Evolutionary conservation across 2,888 invertebrate genomes (phyloP).

Genomic region (Stegophylla sp.): DNA sequence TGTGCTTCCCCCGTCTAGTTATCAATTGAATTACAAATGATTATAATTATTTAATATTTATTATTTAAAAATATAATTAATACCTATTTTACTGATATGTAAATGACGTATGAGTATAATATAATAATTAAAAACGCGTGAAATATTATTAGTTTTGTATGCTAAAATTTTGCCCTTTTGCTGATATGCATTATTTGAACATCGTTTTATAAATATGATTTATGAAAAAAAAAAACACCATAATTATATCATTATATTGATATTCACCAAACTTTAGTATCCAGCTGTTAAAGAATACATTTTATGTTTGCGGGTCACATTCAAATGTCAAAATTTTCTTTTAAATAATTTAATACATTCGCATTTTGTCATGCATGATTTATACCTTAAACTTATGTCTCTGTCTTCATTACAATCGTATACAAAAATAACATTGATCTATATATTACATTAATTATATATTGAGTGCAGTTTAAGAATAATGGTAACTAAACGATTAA

Average conservation of each 20-base stretch:
- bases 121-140: slow-evolving; percentile 3
- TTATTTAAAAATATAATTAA: not conserved
- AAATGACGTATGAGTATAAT: not conserved
- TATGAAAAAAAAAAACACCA: not conserved
- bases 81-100: not conserved
- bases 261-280: not conserved
- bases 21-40: slow-evolving; percentile 38
- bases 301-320: slow-evolving; percentile 1
- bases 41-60: not conserved
- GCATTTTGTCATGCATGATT: not conserved
- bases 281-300: not conserved
- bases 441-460: no score
- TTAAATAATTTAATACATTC: not conserved
- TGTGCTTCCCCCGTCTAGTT: slow-evolving; percentile 41
- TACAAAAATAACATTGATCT: slow-evolving; percentile 21
- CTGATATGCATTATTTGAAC: slow-evolving; percentile 13
- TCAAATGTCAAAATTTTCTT: slow-evolving; percentile 2
- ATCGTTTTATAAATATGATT: slow-evolving; percentile 1
- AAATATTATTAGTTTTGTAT: slow-evolving; percentile 1
- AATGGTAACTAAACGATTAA: slow-evolving; percentile 35
- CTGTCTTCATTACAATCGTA: not conserved
- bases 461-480: not conserved
- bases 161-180: not conserved
- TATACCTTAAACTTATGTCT: not conserved
- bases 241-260: no score